Evolutionary conservation across 2,888 invertebrate genomes (phyloP).

Genomic region (Palloptera scutellata): DNA sequence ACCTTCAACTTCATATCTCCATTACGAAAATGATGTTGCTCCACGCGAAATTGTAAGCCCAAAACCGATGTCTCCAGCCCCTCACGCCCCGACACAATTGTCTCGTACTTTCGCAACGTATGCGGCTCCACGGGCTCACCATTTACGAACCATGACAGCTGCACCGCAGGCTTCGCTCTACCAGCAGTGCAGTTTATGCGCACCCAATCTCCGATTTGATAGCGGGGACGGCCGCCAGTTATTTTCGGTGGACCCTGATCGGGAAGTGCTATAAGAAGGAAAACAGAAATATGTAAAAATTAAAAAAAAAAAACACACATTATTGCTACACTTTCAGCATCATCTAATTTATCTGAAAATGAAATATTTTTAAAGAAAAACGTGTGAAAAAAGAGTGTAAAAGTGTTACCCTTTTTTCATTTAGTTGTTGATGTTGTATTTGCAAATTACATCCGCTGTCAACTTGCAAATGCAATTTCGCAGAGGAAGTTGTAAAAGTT

Average conservation of each 20-base stretch:
- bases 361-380: no score
- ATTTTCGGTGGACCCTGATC: conserved; percentile 70
- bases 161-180: conserved; percentile 70
- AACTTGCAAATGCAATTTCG: no score
- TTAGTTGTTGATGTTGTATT: no score
- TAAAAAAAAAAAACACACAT: no score
- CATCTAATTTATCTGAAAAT: no score
- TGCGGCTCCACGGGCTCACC: conserved; percentile 66
- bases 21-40: conserved; percentile 73
- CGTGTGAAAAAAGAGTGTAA: no score
- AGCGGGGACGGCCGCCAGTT: conserved; percentile 68
- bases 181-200: conserved; percentile 72
- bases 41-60: conserved; percentile 75
- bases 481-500: no score
- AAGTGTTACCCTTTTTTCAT: no score
- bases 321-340: no score
- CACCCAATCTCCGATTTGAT: conserved; percentile 70
- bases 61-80: conserved; percentile 74
- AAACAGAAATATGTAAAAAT: conserved; percentile 10
- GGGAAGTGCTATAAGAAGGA: conserved; percentile 66
- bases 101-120: conserved; percentile 66
- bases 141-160: conserved; percentile 71
- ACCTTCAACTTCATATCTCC: conserved; percentile 79
- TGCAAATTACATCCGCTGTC: no score
- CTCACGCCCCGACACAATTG: conserved; percentile 67